Evolutionary conservation across 2,113 vertebrate species (phyloP).

Genomic region (Zosterops hypoxanthus): DNA sequence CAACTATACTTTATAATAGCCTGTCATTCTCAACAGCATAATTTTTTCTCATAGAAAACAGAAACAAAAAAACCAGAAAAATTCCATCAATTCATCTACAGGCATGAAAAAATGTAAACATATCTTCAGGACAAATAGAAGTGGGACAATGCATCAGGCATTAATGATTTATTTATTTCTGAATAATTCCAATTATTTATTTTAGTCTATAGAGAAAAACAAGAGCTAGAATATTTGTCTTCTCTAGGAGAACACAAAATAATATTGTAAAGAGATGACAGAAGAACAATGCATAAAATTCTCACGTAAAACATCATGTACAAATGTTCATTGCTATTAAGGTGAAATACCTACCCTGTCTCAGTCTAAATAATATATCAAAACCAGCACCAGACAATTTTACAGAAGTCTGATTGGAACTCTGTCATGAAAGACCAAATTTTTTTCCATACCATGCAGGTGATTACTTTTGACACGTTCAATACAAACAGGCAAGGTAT

Average conservation of each 20-base stretch:
- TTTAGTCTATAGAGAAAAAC: not conserved
- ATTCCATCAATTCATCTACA: not conserved
- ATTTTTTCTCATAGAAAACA: not conserved
- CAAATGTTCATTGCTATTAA: not conserved
- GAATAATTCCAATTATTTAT: conserved; percentile 18
- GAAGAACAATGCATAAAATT: not conserved
- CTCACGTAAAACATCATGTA: not conserved
- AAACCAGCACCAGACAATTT: not conserved
- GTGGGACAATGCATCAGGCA: not conserved
- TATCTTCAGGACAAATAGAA: not conserved
- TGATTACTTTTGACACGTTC: not conserved
- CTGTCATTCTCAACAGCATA: not conserved
- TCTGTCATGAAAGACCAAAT: not conserved
- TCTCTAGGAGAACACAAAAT: not conserved
- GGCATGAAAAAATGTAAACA: not conserved
- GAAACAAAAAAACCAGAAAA: not conserved
- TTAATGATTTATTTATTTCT: not conserved
- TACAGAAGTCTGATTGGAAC: not conserved
- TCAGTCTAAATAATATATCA: not conserved
- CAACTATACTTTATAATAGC: not conserved
- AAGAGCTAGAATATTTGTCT: not conserved
- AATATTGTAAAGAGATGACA: not conserved
- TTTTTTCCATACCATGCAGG: not conserved
- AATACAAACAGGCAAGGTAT: not conserved
- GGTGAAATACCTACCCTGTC: not conserved